Percentiles rank a stretch among this genome's conserved stretches.
These are phyloP conservation scores for Eudemis profundana DNA, from an alignment of 2,888 invertebrate species.

Conservation along the genomic window DNA sequence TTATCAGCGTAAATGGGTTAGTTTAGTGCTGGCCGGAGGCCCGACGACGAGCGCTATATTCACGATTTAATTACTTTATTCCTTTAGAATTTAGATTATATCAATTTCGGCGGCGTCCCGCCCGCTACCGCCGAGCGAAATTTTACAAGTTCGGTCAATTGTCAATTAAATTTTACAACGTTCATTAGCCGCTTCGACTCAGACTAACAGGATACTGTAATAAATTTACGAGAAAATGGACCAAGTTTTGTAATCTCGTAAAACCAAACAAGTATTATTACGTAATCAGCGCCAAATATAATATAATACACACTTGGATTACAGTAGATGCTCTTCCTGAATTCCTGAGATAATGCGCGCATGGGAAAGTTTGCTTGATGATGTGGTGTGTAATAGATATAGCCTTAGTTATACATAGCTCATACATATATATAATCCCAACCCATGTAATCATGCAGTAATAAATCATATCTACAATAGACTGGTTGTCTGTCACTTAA, in stretches of 20 bases:
- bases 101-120: slow-evolving; percentile 21
- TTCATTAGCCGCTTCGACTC: not conserved
- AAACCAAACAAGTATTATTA: no score
- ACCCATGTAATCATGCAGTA: no score
- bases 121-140: slow-evolving; percentile 8
- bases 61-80: slow-evolving; percentile 25
- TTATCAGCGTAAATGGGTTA: not conserved
- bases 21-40: not conserved
- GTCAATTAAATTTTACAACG: slow-evolving; percentile 29
- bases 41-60: not conserved
- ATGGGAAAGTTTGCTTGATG: no score
- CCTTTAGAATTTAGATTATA: slow-evolving; percentile 9
- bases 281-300: no score
- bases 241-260: not conserved
- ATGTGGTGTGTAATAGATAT: no score
- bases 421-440: no score
- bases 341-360: no score
- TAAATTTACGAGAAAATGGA: not conserved
- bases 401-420: no score
- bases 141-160: slow-evolving; percentile 26
- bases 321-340: no score
- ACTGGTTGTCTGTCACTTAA: no score
- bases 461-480: no score
- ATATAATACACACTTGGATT: no score
- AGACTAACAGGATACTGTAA: not conserved